Base-by-base conservation (phyloP, 2,888 invertebrate species). In the Sminthurinus aureus region DNA sequence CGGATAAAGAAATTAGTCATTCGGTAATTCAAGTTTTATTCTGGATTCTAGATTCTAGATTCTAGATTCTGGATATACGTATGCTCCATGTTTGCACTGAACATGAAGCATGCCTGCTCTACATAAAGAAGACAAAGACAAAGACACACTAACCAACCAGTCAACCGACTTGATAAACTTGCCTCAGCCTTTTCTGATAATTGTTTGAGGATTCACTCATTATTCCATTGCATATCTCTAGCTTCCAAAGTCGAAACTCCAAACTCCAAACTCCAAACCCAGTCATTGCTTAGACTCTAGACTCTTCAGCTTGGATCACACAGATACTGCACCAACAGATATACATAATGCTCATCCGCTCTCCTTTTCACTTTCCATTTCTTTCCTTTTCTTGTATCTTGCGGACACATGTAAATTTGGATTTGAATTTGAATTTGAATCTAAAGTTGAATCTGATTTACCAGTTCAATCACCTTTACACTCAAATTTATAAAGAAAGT, bases 1-100 rank as follows among this genome's bases (percentile, higher is more conserved):
- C 66, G 78, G 71, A 66, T 78, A 78, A 78, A 78, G 78, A 78
- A 78, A 78, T 78, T 78, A 78, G 78, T 78, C 78, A 78, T 78
- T 78, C 64, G 78, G 78, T 64, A 78, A 78, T 78, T 78, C 66
- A 78, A 78, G 64, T 78, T 78, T 78, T 58, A 78, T 66, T 78
- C 11, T 77, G 38, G 6, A 38, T 38, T 38, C 38, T 38, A 6
- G 38, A 38, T 38, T 38, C 38, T 38, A 6, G 38, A 38, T 38
- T 38, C 38, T 38, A 6, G 38, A 38, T 38, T 1, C 38, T 38
- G 38, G 38, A 6, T 64, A 8, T 67, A 20, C 22, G 26, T 71
- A 69, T 69, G 24, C 71, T 71, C 24, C 26, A 24, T 71, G 24
- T 15, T n/a, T n/a, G n/a, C 71, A 24, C 15, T 24, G 3, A n/a